phyloP scores from a whole-genome alignment of 1,140 invertebrate genomes.

The Drosophila melanogaster region DNA sequence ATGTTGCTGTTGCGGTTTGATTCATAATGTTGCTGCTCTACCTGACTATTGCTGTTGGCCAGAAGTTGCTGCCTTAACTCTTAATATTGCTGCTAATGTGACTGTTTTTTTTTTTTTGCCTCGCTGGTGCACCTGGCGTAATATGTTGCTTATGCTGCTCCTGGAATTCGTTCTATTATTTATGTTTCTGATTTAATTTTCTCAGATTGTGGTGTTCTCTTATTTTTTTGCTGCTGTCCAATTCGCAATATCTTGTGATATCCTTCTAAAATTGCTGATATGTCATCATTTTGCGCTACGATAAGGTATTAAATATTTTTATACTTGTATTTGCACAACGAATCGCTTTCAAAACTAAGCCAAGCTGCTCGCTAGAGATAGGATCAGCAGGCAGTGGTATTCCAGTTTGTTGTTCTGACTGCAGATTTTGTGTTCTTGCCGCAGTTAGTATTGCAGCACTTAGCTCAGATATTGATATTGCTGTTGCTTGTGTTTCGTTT shows the following conservation, averaged over 20 bases:
- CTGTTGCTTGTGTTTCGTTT: conserved; percentile 21
- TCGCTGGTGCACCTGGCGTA: conserved; percentile 29
- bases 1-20: conserved; percentile 26
- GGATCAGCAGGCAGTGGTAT: not conserved
- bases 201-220: not conserved
- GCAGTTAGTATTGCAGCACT: conserved; percentile 35
- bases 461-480: conserved; percentile 35
- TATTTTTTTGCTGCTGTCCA: not conserved
- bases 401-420: conserved; percentile 7
- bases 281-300: not conserved
- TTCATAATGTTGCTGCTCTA: conserved; percentile 29
- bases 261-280: not conserved
- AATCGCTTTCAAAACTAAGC: not conserved
- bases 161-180: conserved; percentile 15
- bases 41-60: conserved; percentile 1
- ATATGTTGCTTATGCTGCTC: conserved; percentile 1
- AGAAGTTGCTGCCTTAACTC: conserved; percentile 23
- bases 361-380: too few relatives aligned
- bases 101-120: conserved; percentile 13
- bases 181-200: conserved; percentile 19
- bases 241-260: not conserved
- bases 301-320: not conserved
- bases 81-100: conserved; percentile 31
- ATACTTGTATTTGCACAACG: not conserved
- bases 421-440: conserved; percentile 14